Evolutionary conservation across 2,113 vertebrate species (phyloP), one percentile per base, ranked within the genome.

Genomic region (Orientallactaga bullata): DNA sequence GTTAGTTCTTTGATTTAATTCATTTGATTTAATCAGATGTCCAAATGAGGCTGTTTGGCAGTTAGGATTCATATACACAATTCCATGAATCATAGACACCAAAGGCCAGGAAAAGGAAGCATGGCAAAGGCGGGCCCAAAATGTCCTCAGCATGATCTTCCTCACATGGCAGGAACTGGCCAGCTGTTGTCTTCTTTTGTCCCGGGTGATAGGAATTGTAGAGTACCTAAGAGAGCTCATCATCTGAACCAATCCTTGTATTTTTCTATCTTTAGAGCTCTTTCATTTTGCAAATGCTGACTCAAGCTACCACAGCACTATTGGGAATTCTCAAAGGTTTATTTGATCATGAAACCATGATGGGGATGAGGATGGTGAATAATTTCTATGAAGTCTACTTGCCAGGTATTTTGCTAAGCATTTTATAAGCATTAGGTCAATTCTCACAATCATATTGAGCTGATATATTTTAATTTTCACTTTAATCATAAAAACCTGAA

Each of bases 1-100:
- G 18, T 72, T 83, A 61, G 18, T 60, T 80, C 42, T 94, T 89
- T 78, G 17, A 69, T 72, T 78, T 81, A 60, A n/a, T 94, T 88
- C 28, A 88, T 20, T 47, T 39, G 58, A 85, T 68, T 85, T 61
- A 39, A 73, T 13, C 28, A 71, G 58, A 60, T 90, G 20, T 15
- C 78, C 37, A 83, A 66, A 83, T 71, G 21, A 26, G 65, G n/a
- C 4, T n/a, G 84, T 69, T 93, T 79, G 21, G 16, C 42, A 80
- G 12, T 72, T 79, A 58, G 16, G 15, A 23, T 74, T 90, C 3
- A 18, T 28, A 8, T 23, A 7, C 24, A 8, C 37, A 11, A 55
- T 28, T 77, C 58, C 82, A 51, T 35, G 63, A 95, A 51, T 17
- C 51, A 23, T 12, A 74, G 15, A 39, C 18, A 20, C n/a, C 58